Evolutionary conservation across 2,888 invertebrate genomes (phyloP), one percentile per base, ranked within the genome.

Genomic region (Lepas anatifera): DNA sequence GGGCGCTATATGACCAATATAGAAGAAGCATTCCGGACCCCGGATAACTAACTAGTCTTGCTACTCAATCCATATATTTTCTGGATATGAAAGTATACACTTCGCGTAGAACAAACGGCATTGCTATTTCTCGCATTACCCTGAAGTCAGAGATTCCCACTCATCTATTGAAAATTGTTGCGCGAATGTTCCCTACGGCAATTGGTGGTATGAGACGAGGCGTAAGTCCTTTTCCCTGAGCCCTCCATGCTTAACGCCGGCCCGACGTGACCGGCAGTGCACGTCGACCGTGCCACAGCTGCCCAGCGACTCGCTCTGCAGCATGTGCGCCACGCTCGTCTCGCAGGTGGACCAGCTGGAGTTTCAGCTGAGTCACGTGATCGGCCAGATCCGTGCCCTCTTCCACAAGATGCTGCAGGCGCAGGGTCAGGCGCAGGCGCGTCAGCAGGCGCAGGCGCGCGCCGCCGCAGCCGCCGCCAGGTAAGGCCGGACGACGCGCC

Each of bases 331-430:
- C 64, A 66, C 66, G 25, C 22, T 66, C 25, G 25, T 66, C 25
- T 66, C 66, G 3, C 66, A 66, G 39, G 37, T 41, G 25, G 66
- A 66, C 66, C 66, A 66, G 66, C 66, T 66, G 25, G 66, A 66
- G 66, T 66, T 22, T 18, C 66, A 66, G 66, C 66, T 66, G 39
- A 41, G 39, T 39, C 66, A 66, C 41, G n/a, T 66, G 10, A 37
- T 41, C 39, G 11, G 25, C 4, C 66, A 66, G 41, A 66, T 66
- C 39, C 37, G 66, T 13, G 11, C 66, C 1, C 66, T 39, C 25
- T 66, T 66, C 66, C 37, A 66, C 39, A 66, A 66, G 41, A 66
- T 66, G 66, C 16, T 41, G 25, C 39, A 37, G 39, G 11, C 41
- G 39, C 66, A 66, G 66, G 25, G 25, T 29, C 32, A 58, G 58